A percentile compares a stretch with the other conserved stretches of the same genome.
Conservation (phyloP, 2,113 vertebrate species). For the Semnornis frantzii region DNA sequence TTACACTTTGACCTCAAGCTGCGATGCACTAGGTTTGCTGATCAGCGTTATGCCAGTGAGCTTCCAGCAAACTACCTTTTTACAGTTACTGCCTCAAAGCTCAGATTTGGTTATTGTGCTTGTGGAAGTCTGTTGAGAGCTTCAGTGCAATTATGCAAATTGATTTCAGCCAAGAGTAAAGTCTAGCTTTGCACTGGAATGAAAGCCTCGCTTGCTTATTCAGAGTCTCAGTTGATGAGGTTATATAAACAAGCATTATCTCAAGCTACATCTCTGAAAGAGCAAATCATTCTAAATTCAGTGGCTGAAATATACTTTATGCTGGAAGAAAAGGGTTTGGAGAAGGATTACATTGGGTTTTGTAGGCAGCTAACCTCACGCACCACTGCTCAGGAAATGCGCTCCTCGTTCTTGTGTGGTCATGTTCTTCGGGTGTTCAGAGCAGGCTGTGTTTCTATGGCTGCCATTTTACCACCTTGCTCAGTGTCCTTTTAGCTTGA, state of each 20-base stretch:
- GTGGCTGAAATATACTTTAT: background rate
- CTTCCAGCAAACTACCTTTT: background rate
- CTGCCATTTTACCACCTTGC: background rate
- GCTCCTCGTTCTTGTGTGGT: background rate
- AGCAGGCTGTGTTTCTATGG: background rate
- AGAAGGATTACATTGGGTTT: background rate
- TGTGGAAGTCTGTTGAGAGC: background rate
- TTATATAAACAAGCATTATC: background rate
- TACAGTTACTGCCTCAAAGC: background rate
- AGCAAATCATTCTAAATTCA: background rate
- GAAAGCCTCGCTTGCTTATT: background rate
- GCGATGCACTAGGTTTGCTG: background rate
- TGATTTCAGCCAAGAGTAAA: background rate
- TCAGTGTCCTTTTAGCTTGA: slow-evolving; percentile 29
- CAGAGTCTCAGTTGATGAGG: background rate
- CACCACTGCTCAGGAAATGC: background rate
- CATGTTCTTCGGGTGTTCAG: background rate
- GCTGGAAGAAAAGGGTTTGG: background rate
- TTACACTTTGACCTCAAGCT: background rate
- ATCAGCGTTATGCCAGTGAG: background rate
- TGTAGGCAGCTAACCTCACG: background rate
- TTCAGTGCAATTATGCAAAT: background rate
- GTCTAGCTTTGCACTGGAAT: background rate
- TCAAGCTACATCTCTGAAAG: background rate
- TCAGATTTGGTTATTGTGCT: background rate